Evolutionary conservation across 2,888 invertebrate genomes (phyloP).

Genomic region (Malacosoma neustria): DNA sequence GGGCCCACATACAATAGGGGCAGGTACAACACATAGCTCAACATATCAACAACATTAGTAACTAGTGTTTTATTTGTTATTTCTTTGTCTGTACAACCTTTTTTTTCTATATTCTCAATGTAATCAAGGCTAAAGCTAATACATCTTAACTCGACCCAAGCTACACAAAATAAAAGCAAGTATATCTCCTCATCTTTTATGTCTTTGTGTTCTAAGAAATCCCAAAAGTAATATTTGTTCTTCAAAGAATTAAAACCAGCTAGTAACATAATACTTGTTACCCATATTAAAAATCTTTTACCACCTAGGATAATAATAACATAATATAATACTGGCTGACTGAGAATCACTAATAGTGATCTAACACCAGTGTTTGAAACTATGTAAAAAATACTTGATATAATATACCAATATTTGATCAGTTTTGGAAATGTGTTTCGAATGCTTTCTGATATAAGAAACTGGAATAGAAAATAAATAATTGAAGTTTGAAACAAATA

Average conservation of each 20-base stretch:
- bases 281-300: conserved; percentile 70
- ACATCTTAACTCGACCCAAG: conserved; percentile 85
- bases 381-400: conserved; percentile 63
- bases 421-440: conserved; percentile 29
- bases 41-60: conserved; percentile 56
- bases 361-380: conserved; percentile 57
- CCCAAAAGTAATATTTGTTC: conserved; percentile 57
- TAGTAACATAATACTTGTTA: conserved; percentile 63
- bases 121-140: conserved; percentile 83
- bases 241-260: conserved; percentile 66
- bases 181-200: conserved; percentile 68
- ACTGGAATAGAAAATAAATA: conserved; percentile 73
- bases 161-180: conserved; percentile 70
- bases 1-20: conserved; percentile 91
- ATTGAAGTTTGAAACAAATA: conserved; percentile 64
- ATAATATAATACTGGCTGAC: conserved; percentile 73
- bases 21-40: conserved; percentile 87
- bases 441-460: conserved; percentile 67
- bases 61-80: conserved; percentile 8
- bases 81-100: conserved; percentile 5
- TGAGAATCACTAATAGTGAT: conserved; percentile 60
- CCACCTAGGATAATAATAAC: conserved; percentile 53
- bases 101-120: conserved; percentile 36
- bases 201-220: conserved; percentile 50
- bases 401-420: conserved; percentile 71